Evolutionary conservation across 2,888 invertebrate genomes (phyloP).

Genomic region (Idaea straminata): DNA sequence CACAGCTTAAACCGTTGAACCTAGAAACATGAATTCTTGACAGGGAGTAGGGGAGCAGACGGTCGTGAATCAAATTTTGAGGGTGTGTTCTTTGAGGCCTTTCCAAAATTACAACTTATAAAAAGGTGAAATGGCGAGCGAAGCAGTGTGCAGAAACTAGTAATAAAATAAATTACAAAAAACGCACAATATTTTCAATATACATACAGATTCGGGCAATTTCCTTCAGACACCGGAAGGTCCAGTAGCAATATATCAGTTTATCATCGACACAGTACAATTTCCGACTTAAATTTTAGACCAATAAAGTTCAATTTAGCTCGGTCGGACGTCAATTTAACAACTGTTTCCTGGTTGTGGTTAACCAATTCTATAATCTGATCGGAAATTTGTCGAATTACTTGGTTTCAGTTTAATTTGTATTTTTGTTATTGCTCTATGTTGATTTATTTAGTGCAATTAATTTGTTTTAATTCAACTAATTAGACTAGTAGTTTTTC

Average conservation of each 20-base stretch:
- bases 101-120: no score
- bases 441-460: not conserved
- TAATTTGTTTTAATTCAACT: no score
- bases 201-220: conserved; percentile 46
- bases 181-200: not conserved
- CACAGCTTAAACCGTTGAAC: no score
- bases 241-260: conserved; percentile 9
- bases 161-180: no score
- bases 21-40: no score
- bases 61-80: no score
- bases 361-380: not conserved
- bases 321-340: not conserved
- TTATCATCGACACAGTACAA: not conserved
- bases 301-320: not conserved
- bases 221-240: conserved; percentile 40
- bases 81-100: no score
- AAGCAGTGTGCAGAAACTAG: no score
- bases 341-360: not conserved
- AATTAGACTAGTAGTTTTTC: no score
- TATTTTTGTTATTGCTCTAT: not conserved
- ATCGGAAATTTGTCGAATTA: not conserved
- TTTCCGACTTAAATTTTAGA: not conserved
- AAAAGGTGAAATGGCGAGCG: no score
- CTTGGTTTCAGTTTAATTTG: not conserved
- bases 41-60: no score